Conservation (phyloP, 1,140 invertebrate species). For the Tetranychus urticae region DNA sequence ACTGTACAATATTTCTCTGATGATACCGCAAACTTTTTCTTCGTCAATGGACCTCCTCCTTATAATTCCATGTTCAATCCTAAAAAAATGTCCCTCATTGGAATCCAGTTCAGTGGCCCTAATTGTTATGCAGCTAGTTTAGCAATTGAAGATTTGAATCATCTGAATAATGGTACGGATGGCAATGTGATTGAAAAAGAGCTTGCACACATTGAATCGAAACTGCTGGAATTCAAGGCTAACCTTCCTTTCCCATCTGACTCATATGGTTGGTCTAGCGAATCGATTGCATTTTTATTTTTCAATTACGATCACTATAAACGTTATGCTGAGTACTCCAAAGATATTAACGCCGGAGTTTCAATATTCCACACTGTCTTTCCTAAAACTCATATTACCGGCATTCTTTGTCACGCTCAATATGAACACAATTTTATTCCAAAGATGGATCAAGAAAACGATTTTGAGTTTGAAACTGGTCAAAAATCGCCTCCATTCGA, state of each 20-base stretch:
- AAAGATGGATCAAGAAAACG: not conserved
- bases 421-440: not conserved
- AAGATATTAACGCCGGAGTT: not conserved
- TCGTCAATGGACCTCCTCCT: not conserved
- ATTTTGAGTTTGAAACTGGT: not conserved
- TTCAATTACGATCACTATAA: not conserved
- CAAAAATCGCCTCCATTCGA: no score
- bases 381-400: not conserved
- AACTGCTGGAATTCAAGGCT: not conserved
- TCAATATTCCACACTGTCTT: not conserved
- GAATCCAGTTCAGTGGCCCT: not conserved
- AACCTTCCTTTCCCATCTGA: not conserved
- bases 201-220: not conserved
- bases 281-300: not conserved
- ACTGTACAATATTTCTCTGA: not conserved
- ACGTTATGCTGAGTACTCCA: not conserved
- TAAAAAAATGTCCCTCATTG: not conserved
- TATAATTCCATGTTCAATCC: constrained; percentile 1
- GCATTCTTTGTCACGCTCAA: not conserved
- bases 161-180: not conserved
- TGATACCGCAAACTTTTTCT: not conserved
- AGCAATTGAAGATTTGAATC: not conserved
- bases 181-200: not conserved
- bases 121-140: not conserved
- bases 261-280: not conserved